Percentiles rank a stretch among this genome's conserved stretches.
These are phyloP conservation scores for Merops nubicus DNA, from an alignment of 2,113 vertebrate genomes.

Conservation along the genomic window DNA sequence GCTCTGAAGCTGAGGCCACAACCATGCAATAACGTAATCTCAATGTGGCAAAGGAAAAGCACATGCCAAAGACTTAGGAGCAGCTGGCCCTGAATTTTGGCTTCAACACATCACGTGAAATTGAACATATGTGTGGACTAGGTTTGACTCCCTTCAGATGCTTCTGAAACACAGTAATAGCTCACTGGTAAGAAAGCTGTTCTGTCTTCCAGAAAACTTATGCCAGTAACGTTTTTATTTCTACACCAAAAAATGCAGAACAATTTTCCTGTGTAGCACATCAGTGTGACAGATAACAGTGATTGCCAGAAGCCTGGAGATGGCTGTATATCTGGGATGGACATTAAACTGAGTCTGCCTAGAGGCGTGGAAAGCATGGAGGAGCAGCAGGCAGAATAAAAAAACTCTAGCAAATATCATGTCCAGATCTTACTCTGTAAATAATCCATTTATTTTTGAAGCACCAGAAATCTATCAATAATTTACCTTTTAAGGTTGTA, in stretches of 20 bases:
- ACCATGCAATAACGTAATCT: neutral
- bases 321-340: neutral
- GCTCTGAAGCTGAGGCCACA: neutral
- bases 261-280: neutral
- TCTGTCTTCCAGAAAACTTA: constrained; percentile 35
- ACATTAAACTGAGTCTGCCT: constrained; percentile 13
- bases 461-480: neutral
- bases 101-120: constrained; percentile 41
- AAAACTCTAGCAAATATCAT: neutral
- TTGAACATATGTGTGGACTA: constrained; percentile 52
- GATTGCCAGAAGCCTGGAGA: constrained; percentile 10
- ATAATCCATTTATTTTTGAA: constrained; percentile 16
- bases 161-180: constrained; percentile 37
- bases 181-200: constrained; percentile 51
- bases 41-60: constrained; percentile 39
- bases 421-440: constrained; percentile 15
- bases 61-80: constrained; percentile 20
- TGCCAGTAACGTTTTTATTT: constrained; percentile 57
- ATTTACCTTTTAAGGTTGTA: neutral
- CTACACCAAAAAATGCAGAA: constrained; percentile 4
- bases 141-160: constrained; percentile 47
- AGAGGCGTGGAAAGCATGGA: neutral
- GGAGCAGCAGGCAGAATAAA: neutral
- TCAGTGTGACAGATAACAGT: constrained; percentile 2
- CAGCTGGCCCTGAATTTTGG: constrained; percentile 51